phyloP scores from a whole-genome alignment of 2,797 vertebrate species.

The Melanotaenia nigrans region DNA sequence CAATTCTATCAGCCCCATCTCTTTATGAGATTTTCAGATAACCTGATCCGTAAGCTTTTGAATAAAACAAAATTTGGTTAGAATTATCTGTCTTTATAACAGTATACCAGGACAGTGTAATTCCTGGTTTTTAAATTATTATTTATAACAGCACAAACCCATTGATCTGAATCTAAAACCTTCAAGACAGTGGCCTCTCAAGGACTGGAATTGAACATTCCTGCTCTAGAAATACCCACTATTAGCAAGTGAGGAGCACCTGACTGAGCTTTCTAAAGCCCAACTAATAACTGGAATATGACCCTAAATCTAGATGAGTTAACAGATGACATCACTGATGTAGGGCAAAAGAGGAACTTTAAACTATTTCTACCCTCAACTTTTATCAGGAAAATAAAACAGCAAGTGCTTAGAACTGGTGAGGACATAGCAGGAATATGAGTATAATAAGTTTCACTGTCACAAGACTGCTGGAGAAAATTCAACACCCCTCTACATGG shows the following conservation, averaged over 20 bases:
- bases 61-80: not conserved
- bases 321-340: too few relatives aligned
- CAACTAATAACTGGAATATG: not conserved
- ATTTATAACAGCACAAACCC: not conserved
- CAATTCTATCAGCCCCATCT: constrained; percentile 11
- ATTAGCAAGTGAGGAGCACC: not conserved
- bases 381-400: too few relatives aligned
- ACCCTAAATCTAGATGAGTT: too few relatives aligned
- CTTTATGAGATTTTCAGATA: constrained; percentile 17
- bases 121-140: not conserved
- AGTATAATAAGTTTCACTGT: too few relatives aligned
- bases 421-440: too few relatives aligned
- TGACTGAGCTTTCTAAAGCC: not conserved
- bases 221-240: not conserved
- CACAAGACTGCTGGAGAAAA: not conserved
- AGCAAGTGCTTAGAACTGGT: too few relatives aligned
- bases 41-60: not conserved
- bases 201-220: too few relatives aligned
- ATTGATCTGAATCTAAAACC: too few relatives aligned
- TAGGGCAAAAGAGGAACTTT: too few relatives aligned
- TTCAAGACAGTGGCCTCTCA: too few relatives aligned
- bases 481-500: not conserved
- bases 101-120: not conserved
- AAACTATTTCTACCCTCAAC: too few relatives aligned
- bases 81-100: not conserved